Evolutionary conservation across 2,113 vertebrate species (phyloP), one percentile per base, ranked within the genome.

Genomic region (Centrocercus urophasianus): DNA sequence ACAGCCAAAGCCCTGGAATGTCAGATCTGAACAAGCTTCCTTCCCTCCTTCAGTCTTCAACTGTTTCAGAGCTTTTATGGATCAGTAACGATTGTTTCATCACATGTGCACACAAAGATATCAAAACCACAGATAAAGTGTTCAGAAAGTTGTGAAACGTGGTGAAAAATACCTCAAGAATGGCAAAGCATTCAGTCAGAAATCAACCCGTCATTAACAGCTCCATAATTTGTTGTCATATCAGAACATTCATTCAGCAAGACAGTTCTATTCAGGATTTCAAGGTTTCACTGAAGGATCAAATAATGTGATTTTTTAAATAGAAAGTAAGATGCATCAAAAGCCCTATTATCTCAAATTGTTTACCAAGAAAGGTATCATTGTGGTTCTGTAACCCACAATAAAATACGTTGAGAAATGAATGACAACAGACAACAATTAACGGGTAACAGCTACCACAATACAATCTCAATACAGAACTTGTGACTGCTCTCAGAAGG

Each of bases 41-140:
- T 47, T 15, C 25, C 16, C 13, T 64, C 5, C 8, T 69, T 70
- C 43, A 79, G 14, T 4, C 42, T 87, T 77, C 48, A 75, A 75
- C 63, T 6, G 21, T 34, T 91, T 54, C 15, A 48, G 40, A 65
- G 52, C 17, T 50, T 72, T 63, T 77, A 34, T 36, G 71, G 28
- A 83, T 32, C 52, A 86, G 8, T 27, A 75, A 64, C 50, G 72
- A 25, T n/a, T 81, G 67, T 38, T 88, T 78, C 47, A 52, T 6
- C 74, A 36, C 17, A 81, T 7, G 14, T 0, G 1, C 45, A 28
- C 25, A 42, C 34, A n/a, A 1, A 20, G 0, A 0, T 27, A 61
- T 12, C 54, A 63, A 86, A 84, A 13, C 71, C 28, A 76, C 8
- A 19, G 19, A 80, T 65, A 60, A 85, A 73, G 8, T 8, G 13